Base-by-base conservation (phyloP, 2,113 vertebrate species). In the Salvelinus namaycush region DNA sequence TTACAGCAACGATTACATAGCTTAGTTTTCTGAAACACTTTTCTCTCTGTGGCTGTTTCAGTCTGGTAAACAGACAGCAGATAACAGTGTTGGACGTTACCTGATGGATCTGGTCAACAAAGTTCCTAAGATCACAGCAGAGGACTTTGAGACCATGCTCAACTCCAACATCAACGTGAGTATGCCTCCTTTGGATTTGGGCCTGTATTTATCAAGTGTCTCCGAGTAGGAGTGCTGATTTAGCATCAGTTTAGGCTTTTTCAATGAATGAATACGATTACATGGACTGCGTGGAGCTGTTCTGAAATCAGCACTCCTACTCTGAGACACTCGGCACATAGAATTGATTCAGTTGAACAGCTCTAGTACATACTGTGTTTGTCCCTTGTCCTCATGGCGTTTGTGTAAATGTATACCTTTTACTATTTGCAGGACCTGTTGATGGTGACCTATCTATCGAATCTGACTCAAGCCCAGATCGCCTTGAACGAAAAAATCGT, bases 91-190 rank as follows among this genome's bases (percentile, higher is more conserved):
- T 0, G 97, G 97, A 1, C 95, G 97, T 24, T 99, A 96, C 88
- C 92, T 99, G 78, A 99, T 96, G 95, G 97, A 98, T 87, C 92
- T 99, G 88, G 96, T 99, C 76, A 99, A 97, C 90, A 96, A 99
- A 78, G 98, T 99, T 65, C 98, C 98, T 78, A 99, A 96, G 89
- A 99, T 99, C 84, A 80, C 95, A 24, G 92, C 97, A 0, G 96
- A 98, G 84, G 97, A 99, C 93, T 99, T 99, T 66, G 98, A 99
- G 89, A 96, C 95, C 85, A 99, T 99, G 98, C 92, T 99, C 85
- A 99, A 99, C 88, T 98, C 97, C 81, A 99, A 99, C 90, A 99
- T 99, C 83, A 99, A 99, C 3, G 98, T 99, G 87, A 96, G 97
- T 71, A 48, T 70, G 31, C 68, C 18, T 49, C 39, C 59, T 2